Conservation (phyloP, 1,140 invertebrate species). For the Parapsyche elsis region DNA sequence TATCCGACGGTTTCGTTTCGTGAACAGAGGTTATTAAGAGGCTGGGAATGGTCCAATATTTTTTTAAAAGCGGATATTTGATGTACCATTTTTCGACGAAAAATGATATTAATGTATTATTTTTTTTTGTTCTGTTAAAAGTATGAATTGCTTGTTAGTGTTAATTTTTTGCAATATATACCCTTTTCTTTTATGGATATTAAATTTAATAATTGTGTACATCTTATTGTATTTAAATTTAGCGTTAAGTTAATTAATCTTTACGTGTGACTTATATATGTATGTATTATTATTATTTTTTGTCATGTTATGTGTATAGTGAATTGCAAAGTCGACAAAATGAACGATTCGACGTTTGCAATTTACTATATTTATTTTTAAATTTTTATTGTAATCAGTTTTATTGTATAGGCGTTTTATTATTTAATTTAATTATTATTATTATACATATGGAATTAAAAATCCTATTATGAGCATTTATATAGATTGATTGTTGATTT, state of each 20-base stretch:
- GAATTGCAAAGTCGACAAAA: neutral
- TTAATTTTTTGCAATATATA: constrained; percentile 16
- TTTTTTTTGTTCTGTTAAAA: neutral
- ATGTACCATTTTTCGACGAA: constrained; percentile 12
- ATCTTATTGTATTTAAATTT: constrained; percentile 12
- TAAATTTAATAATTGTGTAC: neutral
- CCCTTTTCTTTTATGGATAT: neutral
- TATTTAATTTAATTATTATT: neutral
- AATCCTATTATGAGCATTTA: constrained; percentile 48
- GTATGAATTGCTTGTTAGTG: constrained; percentile 3
- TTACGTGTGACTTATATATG: constrained; percentile 13
- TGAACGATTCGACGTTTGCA: neutral
- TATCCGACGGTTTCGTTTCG: neutral
- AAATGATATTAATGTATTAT: constrained; percentile 7
- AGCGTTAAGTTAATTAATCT: constrained; percentile 14
- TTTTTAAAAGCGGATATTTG: constrained; percentile 16
- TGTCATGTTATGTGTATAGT: neutral
- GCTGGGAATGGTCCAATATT: constrained; percentile 43
- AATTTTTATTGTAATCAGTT: neutral
- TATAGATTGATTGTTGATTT: constrained; percentile 52
- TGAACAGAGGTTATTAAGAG: constrained; percentile 16
- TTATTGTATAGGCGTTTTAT: neutral
- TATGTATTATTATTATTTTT: neutral
- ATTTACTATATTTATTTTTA: neutral
- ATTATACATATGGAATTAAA: neutral